A percentile compares a stretch with the other conserved stretches of the same genome.
These are phyloP conservation scores for Vimba vimba DNA, from an alignment of 2,113 vertebrate genomes.

Conservation along the genomic window DNA sequence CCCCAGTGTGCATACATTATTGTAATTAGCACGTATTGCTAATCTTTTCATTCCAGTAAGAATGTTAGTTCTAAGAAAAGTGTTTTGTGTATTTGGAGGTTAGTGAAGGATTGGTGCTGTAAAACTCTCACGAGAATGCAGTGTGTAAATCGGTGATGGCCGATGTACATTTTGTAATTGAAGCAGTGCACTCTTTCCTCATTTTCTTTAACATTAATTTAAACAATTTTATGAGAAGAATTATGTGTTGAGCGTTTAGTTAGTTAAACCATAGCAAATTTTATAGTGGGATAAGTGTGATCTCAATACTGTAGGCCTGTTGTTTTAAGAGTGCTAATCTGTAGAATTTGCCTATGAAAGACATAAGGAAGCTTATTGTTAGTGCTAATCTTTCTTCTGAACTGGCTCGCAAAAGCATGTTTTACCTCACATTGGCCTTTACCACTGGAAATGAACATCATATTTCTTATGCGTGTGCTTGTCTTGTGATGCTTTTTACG, in stretches of 20 bases:
- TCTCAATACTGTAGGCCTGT: neutral
- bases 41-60: constrained; percentile 21
- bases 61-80: constrained; percentile 6
- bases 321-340: constrained; percentile 20
- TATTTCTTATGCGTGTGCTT: neutral
- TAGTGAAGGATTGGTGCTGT: neutral
- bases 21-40: neutral
- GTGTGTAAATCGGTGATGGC: neutral
- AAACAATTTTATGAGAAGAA: neutral
- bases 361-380: neutral
- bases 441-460: neutral
- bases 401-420: neutral
- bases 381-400: constrained; percentile 2
- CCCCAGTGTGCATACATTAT: neutral
- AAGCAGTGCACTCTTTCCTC: neutral
- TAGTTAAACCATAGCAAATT: neutral
- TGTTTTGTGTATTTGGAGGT: neutral
- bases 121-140: neutral
- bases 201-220: neutral
- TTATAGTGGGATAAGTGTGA: neutral
- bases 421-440: constrained; percentile 7
- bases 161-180: neutral
- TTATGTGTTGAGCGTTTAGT: neutral
- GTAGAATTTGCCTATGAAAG: constrained; percentile 44
- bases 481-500: neutral